Conservation (phyloP, 1,140 invertebrate species). For the Whitmania pigra region DNA sequence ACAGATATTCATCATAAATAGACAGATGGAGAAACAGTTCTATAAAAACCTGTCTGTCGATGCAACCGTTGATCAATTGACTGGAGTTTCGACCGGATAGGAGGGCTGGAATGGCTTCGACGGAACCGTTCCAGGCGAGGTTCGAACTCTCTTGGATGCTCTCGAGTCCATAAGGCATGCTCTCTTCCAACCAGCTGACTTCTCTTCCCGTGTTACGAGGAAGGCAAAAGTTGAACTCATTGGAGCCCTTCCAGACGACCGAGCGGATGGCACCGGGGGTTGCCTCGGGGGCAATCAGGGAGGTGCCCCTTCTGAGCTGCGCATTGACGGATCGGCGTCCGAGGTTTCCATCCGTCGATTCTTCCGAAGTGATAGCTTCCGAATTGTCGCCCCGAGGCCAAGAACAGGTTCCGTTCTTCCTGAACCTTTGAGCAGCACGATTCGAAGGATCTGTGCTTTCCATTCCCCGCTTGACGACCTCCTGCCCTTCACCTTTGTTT, state of each 20-base stretch:
- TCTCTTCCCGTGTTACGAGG: not conserved
- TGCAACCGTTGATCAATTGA: slow-evolving; percentile 11
- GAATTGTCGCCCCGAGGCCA: too few species aligned
- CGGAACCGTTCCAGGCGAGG: not conserved
- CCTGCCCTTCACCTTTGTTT: not conserved
- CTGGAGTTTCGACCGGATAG: slow-evolving; percentile 8
- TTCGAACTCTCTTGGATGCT: not conserved
- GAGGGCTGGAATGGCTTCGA: not conserved
- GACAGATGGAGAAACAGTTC: too few species aligned
- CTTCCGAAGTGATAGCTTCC: not conserved
- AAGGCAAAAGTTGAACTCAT: slow-evolving; percentile 19
- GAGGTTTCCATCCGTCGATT: not conserved
- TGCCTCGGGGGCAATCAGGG: not conserved
- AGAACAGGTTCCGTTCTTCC: too few species aligned
- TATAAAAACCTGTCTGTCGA: too few species aligned
- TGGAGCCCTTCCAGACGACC: not conserved
- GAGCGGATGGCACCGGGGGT: not conserved
- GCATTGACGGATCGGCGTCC: too few species aligned
- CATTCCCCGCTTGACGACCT: too few species aligned
- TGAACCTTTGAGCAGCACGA: too few species aligned
- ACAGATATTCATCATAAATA: too few species aligned
- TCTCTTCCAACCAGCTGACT: not conserved
- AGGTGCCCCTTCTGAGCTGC: not conserved
- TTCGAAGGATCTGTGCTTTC: too few species aligned
- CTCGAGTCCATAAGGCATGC: not conserved